A percentile compares a stretch with the other conserved stretches of the same genome.
Evolutionary conservation across 2,113 vertebrate species (phyloP).

Genomic region (Channa maculata): DNA sequence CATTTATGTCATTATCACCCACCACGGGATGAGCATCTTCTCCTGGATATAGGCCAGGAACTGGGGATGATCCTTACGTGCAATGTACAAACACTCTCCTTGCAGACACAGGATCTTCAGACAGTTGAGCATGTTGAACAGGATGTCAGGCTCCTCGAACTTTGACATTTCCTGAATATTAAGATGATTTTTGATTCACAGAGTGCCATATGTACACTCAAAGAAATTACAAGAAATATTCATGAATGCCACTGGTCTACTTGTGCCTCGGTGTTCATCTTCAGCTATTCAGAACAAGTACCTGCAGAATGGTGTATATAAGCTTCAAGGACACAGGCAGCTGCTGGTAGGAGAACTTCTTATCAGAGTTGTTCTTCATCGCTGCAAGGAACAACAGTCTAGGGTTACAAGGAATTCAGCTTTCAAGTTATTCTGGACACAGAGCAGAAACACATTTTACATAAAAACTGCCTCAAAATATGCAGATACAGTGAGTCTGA

Average conservation of each 20-base stretch:
- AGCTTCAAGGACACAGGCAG: constrained; percentile 95
- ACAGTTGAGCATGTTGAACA: constrained; percentile 98
- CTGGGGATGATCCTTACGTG: constrained; percentile 94
- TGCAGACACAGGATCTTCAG: constrained; percentile 96
- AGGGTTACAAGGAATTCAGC: not conserved
- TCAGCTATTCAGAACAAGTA: constrained; percentile 65
- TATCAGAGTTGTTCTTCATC: constrained; percentile 93
- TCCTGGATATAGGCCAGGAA: constrained; percentile 96
- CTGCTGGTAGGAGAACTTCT: constrained; percentile 95
- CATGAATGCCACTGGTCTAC: not conserved
- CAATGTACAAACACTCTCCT: constrained; percentile 94
- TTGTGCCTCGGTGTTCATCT: constrained; percentile 19
- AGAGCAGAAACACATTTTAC: not conserved
- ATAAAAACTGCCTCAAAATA: not conserved
- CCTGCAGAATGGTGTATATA: constrained; percentile 97
- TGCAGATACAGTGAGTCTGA: not conserved
- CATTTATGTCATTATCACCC: not conserved
- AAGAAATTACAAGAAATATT: constrained; percentile 1
- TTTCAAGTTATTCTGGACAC: not conserved
- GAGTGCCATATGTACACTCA: not conserved
- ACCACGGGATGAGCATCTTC: constrained; percentile 97
- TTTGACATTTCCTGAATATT: constrained; percentile 93
- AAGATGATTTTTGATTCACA: constrained; percentile 2
- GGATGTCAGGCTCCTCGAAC: constrained; percentile 98
- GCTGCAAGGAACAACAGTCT: constrained; percentile 76